Conservation (phyloP, 2,797 vertebrate species). For the Rhinoraja longicauda region DNA sequence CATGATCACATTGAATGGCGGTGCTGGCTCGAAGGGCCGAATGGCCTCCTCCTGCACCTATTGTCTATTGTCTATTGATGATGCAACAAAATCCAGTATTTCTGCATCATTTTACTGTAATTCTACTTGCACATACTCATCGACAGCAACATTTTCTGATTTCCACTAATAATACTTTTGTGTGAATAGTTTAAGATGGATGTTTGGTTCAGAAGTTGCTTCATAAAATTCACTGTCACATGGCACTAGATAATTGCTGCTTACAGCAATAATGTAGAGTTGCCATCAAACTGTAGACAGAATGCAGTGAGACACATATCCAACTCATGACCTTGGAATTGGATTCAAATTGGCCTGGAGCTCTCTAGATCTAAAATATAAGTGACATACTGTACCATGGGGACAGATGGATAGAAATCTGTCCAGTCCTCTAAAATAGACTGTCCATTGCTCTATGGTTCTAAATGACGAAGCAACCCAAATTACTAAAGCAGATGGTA, state of each 20-base stretch:
- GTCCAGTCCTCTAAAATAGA: conserved; percentile 60
- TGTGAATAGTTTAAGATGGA: not conserved
- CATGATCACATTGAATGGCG: no score
- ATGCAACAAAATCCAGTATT: not conserved
- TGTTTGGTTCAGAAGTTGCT: not conserved
- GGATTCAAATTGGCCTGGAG: conserved; percentile 59
- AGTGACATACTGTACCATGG: conserved; percentile 58
- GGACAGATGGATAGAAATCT: conserved; percentile 79
- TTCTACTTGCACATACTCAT: not conserved
- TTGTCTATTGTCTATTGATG: no score
- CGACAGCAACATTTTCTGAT: not conserved
- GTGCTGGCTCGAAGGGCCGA: no score
- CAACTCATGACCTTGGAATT: conserved; percentile 60
- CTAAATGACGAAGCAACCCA: conserved; percentile 62
- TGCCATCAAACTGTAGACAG: conserved; percentile 57
- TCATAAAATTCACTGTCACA: conserved; percentile 44
- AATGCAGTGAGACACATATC: conserved; percentile 57
- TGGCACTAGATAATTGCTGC: conserved; percentile 51
- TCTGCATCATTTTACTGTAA: not conserved
- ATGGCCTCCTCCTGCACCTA: no score
- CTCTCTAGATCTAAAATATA: conserved; percentile 60
- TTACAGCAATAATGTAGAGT: conserved; percentile 51
- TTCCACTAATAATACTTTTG: not conserved
- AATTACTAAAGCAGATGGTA: conserved; percentile 64
- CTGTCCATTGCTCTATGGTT: conserved; percentile 54